Percentiles rank a stretch among this genome's conserved stretches.
phyloP scores from a whole-genome alignment of 2,113 vertebrate genomes.

The Nibea albiflora region DNA sequence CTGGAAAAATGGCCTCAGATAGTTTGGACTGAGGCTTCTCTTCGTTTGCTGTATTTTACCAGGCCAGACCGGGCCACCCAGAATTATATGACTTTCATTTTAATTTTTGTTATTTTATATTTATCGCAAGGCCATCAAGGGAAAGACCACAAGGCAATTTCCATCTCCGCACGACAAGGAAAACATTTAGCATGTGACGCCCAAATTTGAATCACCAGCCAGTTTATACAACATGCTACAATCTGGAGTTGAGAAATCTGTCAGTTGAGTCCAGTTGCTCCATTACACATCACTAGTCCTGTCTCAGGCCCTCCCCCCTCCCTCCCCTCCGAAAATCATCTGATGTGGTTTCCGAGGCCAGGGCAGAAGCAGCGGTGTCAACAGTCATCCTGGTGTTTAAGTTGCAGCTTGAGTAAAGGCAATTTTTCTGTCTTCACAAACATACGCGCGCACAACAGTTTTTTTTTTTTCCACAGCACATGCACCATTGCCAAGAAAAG shows the following conservation, averaged over 20 bases:
- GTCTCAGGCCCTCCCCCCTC: slow-evolving; percentile 1
- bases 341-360: slow-evolving; percentile 66
- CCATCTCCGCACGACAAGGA: slow-evolving; percentile 28
- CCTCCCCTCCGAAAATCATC: slow-evolving; percentile 2
- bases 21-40: not conserved
- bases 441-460: slow-evolving; percentile 15
- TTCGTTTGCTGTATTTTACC: slow-evolving; percentile 10
- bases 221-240: not conserved
- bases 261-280: slow-evolving; percentile 48
- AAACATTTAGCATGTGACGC: slow-evolving; percentile 20
- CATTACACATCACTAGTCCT: slow-evolving; percentile 27
- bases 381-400: slow-evolving; percentile 40
- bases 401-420: slow-evolving; percentile 28
- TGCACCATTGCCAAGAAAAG: slow-evolving; percentile 55
- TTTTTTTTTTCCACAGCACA: slow-evolving; percentile 34
- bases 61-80: slow-evolving; percentile 27
- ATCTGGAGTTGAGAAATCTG: slow-evolving; percentile 8
- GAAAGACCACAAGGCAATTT: slow-evolving; percentile 34
- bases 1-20: slow-evolving; percentile 14
- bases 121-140: slow-evolving; percentile 3
- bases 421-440: slow-evolving; percentile 52
- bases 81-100: slow-evolving; percentile 9
- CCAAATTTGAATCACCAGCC: slow-evolving; percentile 16
- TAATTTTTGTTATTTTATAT: slow-evolving; percentile 31
- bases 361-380: slow-evolving; percentile 61